Conservation (phyloP, 1,140 invertebrate genomes). For the Campoletis sonorensis region DNA sequence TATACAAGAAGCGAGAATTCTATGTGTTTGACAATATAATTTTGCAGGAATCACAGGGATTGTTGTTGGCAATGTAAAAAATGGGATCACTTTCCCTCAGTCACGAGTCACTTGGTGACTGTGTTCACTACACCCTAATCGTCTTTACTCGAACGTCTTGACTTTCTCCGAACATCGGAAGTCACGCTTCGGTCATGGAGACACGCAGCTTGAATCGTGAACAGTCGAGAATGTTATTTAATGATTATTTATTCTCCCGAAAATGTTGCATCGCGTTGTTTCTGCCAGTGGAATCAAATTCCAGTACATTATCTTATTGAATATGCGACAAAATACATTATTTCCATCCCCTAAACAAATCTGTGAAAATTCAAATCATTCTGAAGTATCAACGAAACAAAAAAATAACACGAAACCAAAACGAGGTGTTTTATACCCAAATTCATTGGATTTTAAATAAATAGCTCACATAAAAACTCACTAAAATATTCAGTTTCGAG, state of each 20-base stretch:
- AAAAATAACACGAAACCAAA: too few relatives aligned
- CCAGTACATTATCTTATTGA: too few relatives aligned
- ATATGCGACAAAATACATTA: too few relatives aligned
- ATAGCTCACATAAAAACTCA: too few relatives aligned
- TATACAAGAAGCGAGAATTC: not conserved
- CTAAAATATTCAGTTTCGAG: too few relatives aligned
- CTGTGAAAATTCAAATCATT: too few relatives aligned
- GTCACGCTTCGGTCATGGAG: not conserved
- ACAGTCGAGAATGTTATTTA: not conserved
- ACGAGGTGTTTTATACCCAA: too few relatives aligned
- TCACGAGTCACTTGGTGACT: constrained; percentile 15
- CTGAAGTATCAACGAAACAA: too few relatives aligned
- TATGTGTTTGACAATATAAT: not conserved
- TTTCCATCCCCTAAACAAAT: too few relatives aligned
- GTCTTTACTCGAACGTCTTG: not conserved
- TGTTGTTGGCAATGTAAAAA: not conserved
- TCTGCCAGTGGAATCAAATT: not conserved
- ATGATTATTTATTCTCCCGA: not conserved
- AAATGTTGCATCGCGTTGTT: not conserved
- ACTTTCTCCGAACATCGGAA: constrained; percentile 46
- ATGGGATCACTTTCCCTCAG: constrained; percentile 50
- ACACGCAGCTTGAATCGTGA: constrained; percentile 11
- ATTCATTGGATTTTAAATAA: too few relatives aligned
- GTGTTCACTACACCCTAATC: constrained; percentile 12
- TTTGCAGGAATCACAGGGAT: not conserved